A percentile compares a stretch with the other conserved stretches of the same genome.
Evolutionary conservation across 2,113 vertebrate species (phyloP).

Genomic region (Macrotus californicus): DNA sequence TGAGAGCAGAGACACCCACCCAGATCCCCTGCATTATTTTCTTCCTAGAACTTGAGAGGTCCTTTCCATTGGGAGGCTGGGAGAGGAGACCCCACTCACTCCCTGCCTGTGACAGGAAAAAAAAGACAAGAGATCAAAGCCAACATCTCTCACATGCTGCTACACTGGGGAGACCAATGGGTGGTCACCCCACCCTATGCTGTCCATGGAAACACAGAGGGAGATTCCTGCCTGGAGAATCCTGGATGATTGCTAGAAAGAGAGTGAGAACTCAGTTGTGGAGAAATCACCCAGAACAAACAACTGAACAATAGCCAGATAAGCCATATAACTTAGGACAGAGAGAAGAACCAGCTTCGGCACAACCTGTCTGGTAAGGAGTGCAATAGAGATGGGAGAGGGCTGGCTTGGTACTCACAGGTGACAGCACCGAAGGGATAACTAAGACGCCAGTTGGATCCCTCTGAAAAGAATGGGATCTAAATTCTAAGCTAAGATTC

Average conservation of each 20-base stretch:
- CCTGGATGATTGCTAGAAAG: constrained; percentile 62
- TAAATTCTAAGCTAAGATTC: too few species aligned
- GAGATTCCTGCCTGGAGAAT: constrained; percentile 46
- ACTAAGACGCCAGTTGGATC: too few species aligned
- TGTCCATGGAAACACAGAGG: constrained; percentile 44
- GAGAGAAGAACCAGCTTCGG: too few species aligned
- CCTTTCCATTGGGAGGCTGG: background rate
- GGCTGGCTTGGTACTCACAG: too few species aligned
- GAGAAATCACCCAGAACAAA: too few species aligned
- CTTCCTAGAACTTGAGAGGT: constrained; percentile 8
- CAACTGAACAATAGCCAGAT: too few species aligned
- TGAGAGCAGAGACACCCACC: background rate
- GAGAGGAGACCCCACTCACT: constrained; percentile 45
- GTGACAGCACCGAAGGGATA: too few species aligned
- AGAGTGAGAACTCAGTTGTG: background rate
- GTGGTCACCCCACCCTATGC: background rate
- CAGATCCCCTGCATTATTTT: background rate
- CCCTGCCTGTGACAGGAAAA: background rate
- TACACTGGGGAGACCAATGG: background rate
- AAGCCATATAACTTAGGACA: too few species aligned
- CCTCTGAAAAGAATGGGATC: too few species aligned
- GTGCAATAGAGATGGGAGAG: too few species aligned
- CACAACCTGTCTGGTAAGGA: too few species aligned
- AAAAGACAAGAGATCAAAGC: background rate
- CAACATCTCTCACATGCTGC: background rate